These are phyloP conservation scores for Zosterops hypoxanthus DNA, from an alignment of 2,113 vertebrate species.

Conservation along the genomic window DNA sequence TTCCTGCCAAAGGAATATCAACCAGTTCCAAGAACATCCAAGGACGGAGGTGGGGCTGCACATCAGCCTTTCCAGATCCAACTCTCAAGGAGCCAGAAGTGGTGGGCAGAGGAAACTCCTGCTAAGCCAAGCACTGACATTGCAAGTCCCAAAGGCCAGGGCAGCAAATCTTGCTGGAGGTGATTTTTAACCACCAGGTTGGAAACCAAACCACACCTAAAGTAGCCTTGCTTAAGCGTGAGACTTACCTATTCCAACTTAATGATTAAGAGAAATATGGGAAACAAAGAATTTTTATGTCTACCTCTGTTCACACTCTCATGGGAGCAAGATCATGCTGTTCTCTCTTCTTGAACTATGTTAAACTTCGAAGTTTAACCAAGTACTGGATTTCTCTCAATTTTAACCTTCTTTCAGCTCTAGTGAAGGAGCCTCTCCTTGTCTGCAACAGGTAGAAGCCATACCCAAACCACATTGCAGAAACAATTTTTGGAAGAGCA, in stretches of 20 bases:
- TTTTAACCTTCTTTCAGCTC: not conserved
- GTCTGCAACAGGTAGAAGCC: not conserved
- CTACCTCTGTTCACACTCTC: not conserved
- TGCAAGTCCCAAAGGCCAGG: not conserved
- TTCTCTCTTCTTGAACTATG: not conserved
- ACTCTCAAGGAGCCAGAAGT: not conserved
- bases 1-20: constrained; percentile 47
- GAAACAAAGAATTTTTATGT: not conserved
- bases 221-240: not conserved
- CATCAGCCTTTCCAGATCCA: not conserved
- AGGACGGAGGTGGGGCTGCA: not conserved
- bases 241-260: not conserved
- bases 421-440: not conserved
- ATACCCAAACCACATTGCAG: not conserved
- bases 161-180: constrained; percentile 6
- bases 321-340: not conserved
- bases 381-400: not conserved
- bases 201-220: not conserved
- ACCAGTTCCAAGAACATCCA: constrained; percentile 42
- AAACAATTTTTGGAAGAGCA: not conserved
- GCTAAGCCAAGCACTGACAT: not conserved
- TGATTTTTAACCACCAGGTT: constrained; percentile 7
- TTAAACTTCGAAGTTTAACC: not conserved
- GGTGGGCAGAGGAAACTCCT: not conserved
- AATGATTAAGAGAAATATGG: not conserved